These are phyloP conservation scores for Trematomus bernacchii DNA, from an alignment of 2,797 vertebrate species.

Conservation along the genomic window DNA sequence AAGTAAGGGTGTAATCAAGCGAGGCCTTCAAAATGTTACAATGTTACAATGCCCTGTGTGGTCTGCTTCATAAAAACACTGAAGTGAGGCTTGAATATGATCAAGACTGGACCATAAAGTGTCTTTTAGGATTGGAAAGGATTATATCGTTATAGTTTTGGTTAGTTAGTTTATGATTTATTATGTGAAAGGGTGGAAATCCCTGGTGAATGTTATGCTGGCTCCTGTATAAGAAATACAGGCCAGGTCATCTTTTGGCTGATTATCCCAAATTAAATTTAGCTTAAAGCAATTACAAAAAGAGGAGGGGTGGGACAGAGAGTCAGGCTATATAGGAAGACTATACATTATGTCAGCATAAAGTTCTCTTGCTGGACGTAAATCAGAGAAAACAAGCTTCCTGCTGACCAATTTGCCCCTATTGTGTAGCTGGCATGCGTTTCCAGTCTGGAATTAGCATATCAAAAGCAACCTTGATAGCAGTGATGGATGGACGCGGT, in stretches of 20 bases:
- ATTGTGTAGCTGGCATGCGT: conserved; percentile 23
- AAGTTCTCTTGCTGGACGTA: conserved; percentile 6
- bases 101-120: background rate
- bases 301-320: background rate
- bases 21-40: conserved; percentile 10
- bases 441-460: conserved; percentile 62
- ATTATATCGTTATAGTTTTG: background rate
- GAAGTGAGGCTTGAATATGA: background rate
- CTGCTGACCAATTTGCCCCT: conserved; percentile 44
- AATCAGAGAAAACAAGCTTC: conserved; percentile 39
- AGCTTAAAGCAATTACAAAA: conserved; percentile 64
- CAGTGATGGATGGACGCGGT: conserved; percentile 46
- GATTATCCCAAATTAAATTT: conserved; percentile 68
- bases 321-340: background rate
- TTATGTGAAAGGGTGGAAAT: background rate
- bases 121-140: background rate
- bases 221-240: conserved; percentile 25
- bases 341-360: conserved; percentile 7
- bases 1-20: background rate
- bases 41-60: background rate
- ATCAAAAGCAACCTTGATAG: conserved; percentile 44
- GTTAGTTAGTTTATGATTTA: too few species aligned
- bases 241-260: conserved; percentile 51
- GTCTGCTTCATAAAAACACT: conserved; percentile 2
- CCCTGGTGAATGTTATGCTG: background rate